Evolutionary conservation across 2,797 vertebrate species (phyloP), one percentile per base, ranked within the genome.

Genomic region (Allobates femoralis): DNA sequence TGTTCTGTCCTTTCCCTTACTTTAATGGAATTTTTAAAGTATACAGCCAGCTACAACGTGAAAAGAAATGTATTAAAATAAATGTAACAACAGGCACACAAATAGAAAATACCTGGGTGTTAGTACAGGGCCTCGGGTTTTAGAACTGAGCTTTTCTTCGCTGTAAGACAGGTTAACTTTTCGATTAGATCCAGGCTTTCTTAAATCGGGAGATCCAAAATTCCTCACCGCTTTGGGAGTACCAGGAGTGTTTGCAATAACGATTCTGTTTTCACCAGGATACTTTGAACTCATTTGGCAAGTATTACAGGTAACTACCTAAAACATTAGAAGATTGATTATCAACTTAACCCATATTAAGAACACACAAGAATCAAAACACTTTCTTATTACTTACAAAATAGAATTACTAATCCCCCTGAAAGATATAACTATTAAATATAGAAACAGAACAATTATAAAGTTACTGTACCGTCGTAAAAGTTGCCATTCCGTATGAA

Each of bases 251-350:
- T 90, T 95, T 5, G 91, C 87, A 32, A 96, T 89, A 83, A 95
- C 94, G 85, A 95, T 94, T 91, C 97, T 94, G 87, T 94, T 96
- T 90, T 92, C 90, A 76, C 98, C 97, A 87, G 90, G 90, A 90
- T 95, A 93, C 90, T 93, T 95, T 88, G 95, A 94, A 46, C 95
- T 96, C 90, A 93, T 96, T 90, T 94, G 96, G 92, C 98, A 99
- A 1, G 93, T 94, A 90, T 96, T 96, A 91, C 98, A 99, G 89
- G 97, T 99, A 90, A 97, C 93, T 94, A 98, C 93, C 98, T 99
- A 90, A 19, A 84, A 91, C 78, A 88, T 28, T 3, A 82, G 26
- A 74, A 87, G 67, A 81, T 79, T 80, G 4, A 30, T 2, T 2
- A 66, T 30, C 28, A 32, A 67, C 1, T 23, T 46, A 51, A 67